A percentile compares a stretch with the other conserved stretches of the same genome.
These are phyloP conservation scores for Picus viridis DNA, from an alignment of 2,797 vertebrate genomes.

Conservation along the genomic window DNA sequence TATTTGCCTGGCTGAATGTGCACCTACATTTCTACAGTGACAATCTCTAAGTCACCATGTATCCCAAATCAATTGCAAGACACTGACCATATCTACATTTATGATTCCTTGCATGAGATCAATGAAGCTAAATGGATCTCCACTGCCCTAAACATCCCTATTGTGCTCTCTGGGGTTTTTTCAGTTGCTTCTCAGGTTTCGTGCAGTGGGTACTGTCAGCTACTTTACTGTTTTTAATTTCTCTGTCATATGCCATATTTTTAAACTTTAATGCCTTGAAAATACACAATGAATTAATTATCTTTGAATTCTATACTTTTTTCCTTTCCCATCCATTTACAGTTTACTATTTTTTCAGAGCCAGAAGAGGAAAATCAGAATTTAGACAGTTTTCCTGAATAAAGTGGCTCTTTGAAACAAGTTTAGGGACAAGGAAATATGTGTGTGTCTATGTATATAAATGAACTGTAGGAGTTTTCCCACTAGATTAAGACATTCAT, in stretches of 20 bases:
- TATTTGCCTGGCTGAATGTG: conserved; percentile 38
- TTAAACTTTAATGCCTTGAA: background rate
- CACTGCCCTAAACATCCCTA: fast-evolving
- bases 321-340: background rate
- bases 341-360: background rate
- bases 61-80: background rate
- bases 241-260: background rate
- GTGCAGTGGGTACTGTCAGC: background rate
- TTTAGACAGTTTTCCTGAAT: background rate
- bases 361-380: background rate
- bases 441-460: background rate
- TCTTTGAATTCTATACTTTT: background rate
- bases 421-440: background rate
- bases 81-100: background rate
- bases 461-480: background rate
- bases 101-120: background rate
- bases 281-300: background rate
- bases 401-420: background rate
- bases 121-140: background rate
- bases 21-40: conserved; percentile 48
- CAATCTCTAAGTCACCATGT: conserved; percentile 37
- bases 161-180: background rate
- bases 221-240: background rate
- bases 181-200: background rate
- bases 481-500: background rate